These are phyloP conservation scores for Macropodus opercularis DNA, from an alignment of 2,797 vertebrate species.

Conservation along the genomic window DNA sequence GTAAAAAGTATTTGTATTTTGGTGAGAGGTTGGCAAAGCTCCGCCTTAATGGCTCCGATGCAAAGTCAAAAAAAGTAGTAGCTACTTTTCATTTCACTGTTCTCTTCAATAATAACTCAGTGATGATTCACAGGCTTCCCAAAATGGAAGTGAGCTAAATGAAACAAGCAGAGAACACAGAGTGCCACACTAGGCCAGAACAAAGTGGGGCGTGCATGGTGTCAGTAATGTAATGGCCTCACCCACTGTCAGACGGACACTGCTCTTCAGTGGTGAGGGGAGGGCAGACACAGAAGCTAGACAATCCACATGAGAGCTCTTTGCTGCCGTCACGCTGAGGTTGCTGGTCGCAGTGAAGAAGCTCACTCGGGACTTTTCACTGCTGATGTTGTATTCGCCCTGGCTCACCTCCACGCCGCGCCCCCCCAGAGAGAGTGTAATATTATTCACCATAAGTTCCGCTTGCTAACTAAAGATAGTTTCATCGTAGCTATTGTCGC, in stretches of 20 bases:
- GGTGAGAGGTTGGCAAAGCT: conserved; percentile 25
- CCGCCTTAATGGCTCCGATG: conserved; percentile 3
- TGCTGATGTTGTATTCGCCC: conserved; percentile 71
- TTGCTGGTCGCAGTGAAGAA: conserved; percentile 78
- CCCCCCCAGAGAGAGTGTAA: conserved; percentile 34
- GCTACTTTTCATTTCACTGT: conserved; percentile 15
- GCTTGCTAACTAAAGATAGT: neutral
- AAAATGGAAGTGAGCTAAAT: conserved; percentile 15
- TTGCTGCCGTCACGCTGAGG: conserved; percentile 76
- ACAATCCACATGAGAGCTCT: conserved; percentile 81
- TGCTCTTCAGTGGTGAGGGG: conserved; percentile 66
- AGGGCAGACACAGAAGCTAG: conserved; percentile 82
- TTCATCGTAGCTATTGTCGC: neutral
- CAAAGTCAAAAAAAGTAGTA: conserved; percentile 22
- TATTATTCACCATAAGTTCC: conserved; percentile 11
- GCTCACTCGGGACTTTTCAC: conserved; percentile 58
- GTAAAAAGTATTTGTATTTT: conserved; percentile 17
- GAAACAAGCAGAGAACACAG: conserved; percentile 15
- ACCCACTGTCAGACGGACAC: conserved; percentile 79
- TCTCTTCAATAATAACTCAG: conserved; percentile 17
- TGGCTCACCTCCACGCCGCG: conserved; percentile 66
- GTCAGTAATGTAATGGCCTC: conserved; percentile 24
- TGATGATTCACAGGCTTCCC: conserved; percentile 40
- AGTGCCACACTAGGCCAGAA: conserved; percentile 6
- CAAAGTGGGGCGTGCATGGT: conserved; percentile 3